phyloP scores from a whole-genome alignment of 1,140 invertebrate genomes.

The roundworm (Caenorhabditis elegans) region WBcel235 BX284603.4:7751001-7751500 shows the following conservation, averaged over 20 bases:
- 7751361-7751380: neutral
- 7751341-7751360: neutral
- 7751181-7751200: conserved; percentile 19
- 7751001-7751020: too few relatives aligned
- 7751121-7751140: neutral
- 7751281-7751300: neutral
- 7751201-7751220: neutral
- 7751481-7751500: neutral
- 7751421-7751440: neutral
- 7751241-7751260: neutral
- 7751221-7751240: neutral
- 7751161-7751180: conserved; percentile 8
- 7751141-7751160: neutral
- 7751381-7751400: neutral
- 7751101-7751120: neutral
- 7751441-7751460: neutral
- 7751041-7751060: neutral
- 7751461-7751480: neutral
- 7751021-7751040: neutral
- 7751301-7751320: neutral
- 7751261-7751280: neutral
- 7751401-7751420: neutral
- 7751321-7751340: neutral
- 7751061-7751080: neutral
- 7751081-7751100: conserved; percentile 16